Base-by-base conservation (phyloP, 92 coral and sea anemone species). In the Siderastrea siderea region DNA sequence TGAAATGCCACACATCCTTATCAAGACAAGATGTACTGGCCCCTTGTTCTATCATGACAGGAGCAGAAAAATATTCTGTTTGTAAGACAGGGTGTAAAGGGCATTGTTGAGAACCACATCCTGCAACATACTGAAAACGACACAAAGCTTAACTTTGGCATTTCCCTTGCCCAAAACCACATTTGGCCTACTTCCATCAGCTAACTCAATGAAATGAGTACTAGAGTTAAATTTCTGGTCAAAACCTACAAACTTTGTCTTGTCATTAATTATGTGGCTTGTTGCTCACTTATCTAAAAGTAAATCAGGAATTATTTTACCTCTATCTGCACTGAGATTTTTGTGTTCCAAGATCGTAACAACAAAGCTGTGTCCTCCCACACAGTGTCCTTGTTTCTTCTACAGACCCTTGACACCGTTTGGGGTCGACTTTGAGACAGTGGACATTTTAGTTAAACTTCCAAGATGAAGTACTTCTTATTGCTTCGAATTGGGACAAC, bases 101-200 rank as follows among this genome's bases (percentile, higher is more conserved):
- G 88, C 84, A 65, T 83, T 68, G 44, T 77, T 83, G 48, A 89
- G 65, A 15, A 90, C 57, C 38, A 48, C 64, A 1, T 84, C 81
- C 46, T 78, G 89, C 26, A 83, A 74, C 11, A 68, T 76, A 55
- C 88, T 87, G 72, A 74, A 81, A 64, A 76, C 92, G 74, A 82
- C 88, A 75, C 75, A 75, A 6, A 88, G 81, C 70, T 70, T 80
- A 47, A 88, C 92, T 63, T 82, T 68, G 59, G 92, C 88, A 61
- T 73, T 78, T 69, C 88, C 92, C 61, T 82, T 82, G 7, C 83
- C 92, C 54, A 19, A 14, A 60, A 74, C 77, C 47, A 82, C 88
- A 14, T 88, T 88, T 6, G 92, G 82, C 86, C 82, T 82, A 68
- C 88, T 89, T 61, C 92, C 92, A 77, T 89, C 84, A 19, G 88